Evolutionary conservation across 53 echinoderm and acorn worm genomes (phyloP).

Genomic region (Hippasteria phrygiana): DNA sequence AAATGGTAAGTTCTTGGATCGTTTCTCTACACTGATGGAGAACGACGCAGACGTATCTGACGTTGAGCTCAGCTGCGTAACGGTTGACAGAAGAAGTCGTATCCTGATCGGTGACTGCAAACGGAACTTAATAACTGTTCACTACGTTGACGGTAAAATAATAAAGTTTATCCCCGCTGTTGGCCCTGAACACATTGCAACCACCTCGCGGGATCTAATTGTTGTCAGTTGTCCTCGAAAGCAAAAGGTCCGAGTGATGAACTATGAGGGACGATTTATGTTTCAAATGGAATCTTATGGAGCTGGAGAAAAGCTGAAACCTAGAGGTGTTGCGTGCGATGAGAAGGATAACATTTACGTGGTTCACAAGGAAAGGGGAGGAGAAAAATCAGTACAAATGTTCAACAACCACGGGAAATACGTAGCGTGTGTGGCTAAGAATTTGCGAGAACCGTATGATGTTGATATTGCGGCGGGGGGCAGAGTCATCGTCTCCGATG

Average conservation of each 20-base stretch:
- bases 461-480: conserved; percentile 79
- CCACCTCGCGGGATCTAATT: conserved; percentile 76
- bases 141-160: conserved; percentile 75
- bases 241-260: conserved; percentile 91
- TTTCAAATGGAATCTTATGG: conserved; percentile 84
- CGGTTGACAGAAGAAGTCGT: conserved; percentile 85
- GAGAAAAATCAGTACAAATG: conserved; percentile 90
- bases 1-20: conserved; percentile 70
- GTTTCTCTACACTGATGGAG: conserved; percentile 74
- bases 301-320: conserved; percentile 82
- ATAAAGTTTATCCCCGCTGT: conserved; percentile 79
- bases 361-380: conserved; percentile 90
- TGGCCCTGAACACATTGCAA: conserved; percentile 82
- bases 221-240: conserved; percentile 88
- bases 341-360: conserved; percentile 85
- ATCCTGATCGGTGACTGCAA: conserved; percentile 85
- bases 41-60: conserved; percentile 41
- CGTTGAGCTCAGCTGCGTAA: conserved; percentile 85
- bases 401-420: conserved; percentile 78
- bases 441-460: conserved; percentile 87
- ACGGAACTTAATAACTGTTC: conserved; percentile 76
- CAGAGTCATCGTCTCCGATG: conserved; percentile 84
- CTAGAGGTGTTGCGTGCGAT: conserved; percentile 87
- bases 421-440: conserved; percentile 77
- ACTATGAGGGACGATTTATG: conserved; percentile 74